A percentile compares a stretch with the other conserved stretches of the same genome.
Evolutionary conservation across 2,113 vertebrate genomes (phyloP).

Genomic region (Gopherus evgoodei): DNA sequence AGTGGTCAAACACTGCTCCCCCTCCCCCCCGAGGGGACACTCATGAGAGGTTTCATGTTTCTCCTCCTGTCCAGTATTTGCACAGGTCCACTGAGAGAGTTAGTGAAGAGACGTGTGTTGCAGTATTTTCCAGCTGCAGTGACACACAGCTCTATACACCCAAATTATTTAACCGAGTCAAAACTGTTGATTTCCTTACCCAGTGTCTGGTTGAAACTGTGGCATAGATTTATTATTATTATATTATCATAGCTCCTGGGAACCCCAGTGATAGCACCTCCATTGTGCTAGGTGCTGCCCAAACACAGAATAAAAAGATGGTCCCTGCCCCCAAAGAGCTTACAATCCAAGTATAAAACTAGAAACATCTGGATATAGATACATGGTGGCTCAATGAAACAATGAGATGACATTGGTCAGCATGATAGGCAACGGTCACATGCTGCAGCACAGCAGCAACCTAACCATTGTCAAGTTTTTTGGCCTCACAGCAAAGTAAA

Average conservation of each 20-base stretch:
- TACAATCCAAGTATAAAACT: neutral
- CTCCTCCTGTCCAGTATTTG: neutral
- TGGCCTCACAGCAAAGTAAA: neutral
- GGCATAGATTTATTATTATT: accelerated
- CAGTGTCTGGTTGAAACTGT: neutral
- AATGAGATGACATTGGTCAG: neutral
- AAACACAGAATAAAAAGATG: neutral
- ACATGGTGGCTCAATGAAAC: neutral
- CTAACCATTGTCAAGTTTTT: neutral
- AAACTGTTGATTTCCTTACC: neutral
- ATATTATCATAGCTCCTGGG: neutral
- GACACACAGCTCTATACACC: accelerated
- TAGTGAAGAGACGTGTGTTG: neutral
- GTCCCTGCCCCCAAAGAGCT: neutral
- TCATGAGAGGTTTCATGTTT: accelerated
- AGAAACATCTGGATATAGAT: neutral
- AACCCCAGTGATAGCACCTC: neutral
- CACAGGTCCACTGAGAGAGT: neutral
- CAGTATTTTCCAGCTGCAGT: neutral
- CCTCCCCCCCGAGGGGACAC: neutral
- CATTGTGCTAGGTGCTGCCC: neutral
- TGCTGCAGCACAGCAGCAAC: neutral
- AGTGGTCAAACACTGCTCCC: neutral
- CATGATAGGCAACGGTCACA: neutral
- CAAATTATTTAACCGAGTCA: neutral